Evolutionary conservation across 1,140 invertebrate species (phyloP), one percentile per base, ranked within the genome.

Genomic region (Frieseomelitta varia): DNA sequence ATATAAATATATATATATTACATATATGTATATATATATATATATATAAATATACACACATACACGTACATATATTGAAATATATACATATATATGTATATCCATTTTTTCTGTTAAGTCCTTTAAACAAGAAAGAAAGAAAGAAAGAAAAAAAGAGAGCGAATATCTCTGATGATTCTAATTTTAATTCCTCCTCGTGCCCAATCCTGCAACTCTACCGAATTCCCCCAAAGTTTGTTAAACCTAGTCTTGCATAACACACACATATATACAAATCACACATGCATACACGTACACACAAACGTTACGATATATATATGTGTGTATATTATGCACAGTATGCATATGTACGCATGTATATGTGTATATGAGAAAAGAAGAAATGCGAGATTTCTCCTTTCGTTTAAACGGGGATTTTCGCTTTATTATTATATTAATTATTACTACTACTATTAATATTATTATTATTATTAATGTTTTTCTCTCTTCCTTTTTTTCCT

Each of bases 201-300:
- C 65, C 58, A 61, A 61, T 4, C 58, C 24, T 4, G 11, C 24
- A 61, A 24, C 19, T 34, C 65, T 19, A 30, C 65, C 30, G 65
- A 67, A 68, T 88, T 85, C 91, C 88, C 86, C 93, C 92, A 93
- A 94, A 94, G 93, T 92, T 93, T 83, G 83, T 91, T 87, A 92
- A 93, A 91, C 91, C 92, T 94, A 94, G 93, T 94, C 93, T 77
- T 82, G 51, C 51, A 67, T 58, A 76, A 72, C 86, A 72, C 30
- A 39, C 74, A 65, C 71, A 84, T 68, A 63, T 58, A 56, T 12
- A 69, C 30, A 34, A 68, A 19, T 24, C 21, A 39, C 12, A 51
- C 47, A 55, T 15, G 1, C 10, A 10, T 24, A 11, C 56, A 11
- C 21, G 10, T 1, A 21, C 21, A 21, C 56, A 10, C 6, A 10